These are phyloP conservation scores for Oryzias curvinotus DNA, from an alignment of 2,113 vertebrate genomes.

Conservation along the genomic window DNA sequence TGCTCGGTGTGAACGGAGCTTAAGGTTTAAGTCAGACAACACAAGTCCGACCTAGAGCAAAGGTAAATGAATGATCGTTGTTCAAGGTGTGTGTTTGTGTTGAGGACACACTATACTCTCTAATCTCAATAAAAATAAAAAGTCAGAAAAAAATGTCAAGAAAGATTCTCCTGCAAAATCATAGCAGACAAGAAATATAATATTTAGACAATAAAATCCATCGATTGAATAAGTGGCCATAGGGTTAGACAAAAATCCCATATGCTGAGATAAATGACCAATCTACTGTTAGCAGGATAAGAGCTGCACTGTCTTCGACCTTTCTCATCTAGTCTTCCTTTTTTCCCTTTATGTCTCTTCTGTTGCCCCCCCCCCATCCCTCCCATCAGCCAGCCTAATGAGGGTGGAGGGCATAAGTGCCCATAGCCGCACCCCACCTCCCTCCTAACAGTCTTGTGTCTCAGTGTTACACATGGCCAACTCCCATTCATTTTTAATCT, in stretches of 20 bases:
- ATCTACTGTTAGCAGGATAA: too few species aligned
- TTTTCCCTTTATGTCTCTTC: not conserved
- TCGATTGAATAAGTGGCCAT: too few species aligned
- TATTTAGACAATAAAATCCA: too few species aligned
- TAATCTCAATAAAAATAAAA: not conserved
- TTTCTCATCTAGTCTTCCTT: not conserved
- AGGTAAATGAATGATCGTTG: too few species aligned
- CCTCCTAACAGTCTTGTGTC: conserved; percentile 25
- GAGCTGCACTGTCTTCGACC: too few species aligned
- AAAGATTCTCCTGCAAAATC: not conserved
- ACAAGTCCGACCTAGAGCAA: too few species aligned
- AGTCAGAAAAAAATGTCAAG: not conserved
- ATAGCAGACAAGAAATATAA: not conserved
- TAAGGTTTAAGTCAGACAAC: too few species aligned
- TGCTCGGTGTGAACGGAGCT: too few species aligned
- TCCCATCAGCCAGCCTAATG: conserved; percentile 7
- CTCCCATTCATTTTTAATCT: conserved; percentile 72
- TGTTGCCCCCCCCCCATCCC: not conserved
- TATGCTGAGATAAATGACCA: too few species aligned
- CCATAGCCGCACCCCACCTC: conserved; percentile 4
- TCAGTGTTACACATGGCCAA: conserved; percentile 51
- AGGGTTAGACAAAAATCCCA: too few species aligned
- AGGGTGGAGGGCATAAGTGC: conserved; percentile 58
- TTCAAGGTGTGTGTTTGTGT: too few species aligned
- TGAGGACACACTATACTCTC: not conserved